Conservation (phyloP, 2,888 invertebrate species). For the Cheilosia grossa region DNA sequence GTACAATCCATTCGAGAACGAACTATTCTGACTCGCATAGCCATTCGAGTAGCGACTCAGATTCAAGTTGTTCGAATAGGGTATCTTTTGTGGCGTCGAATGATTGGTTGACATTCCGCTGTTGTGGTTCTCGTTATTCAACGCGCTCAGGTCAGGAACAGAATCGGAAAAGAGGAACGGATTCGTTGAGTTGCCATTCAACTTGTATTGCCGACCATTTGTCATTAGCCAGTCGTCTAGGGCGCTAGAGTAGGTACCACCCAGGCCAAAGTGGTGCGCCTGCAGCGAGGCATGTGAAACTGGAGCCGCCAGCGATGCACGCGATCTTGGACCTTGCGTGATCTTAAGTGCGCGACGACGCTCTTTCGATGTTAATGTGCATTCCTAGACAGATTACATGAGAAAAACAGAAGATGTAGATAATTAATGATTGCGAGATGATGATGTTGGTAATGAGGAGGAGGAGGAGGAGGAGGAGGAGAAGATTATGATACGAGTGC, state of each 20-base stretch:
- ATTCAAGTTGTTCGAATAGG: conserved; percentile 80
- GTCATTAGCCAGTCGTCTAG: conserved; percentile 85
- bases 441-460: conserved; percentile 4
- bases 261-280: conserved; percentile 81
- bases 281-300: conserved; percentile 82
- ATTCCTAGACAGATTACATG: conserved; percentile 83
- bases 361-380: conserved; percentile 87
- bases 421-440: conserved; percentile 62
- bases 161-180: conserved; percentile 83
- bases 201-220: conserved; percentile 78
- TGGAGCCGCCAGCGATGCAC: conserved; percentile 83
- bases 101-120: conserved; percentile 82
- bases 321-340: conserved; percentile 82
- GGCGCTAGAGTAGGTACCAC: conserved; percentile 84
- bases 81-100: conserved; percentile 82
- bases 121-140: conserved; percentile 82
- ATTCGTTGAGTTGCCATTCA: conserved; percentile 81
- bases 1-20: conserved; percentile 81
- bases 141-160: conserved; percentile 82
- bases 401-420: conserved; percentile 56
- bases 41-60: conserved; percentile 81
- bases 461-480: conserved; percentile 26
- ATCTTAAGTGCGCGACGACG: conserved; percentile 85
- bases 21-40: conserved; percentile 81
- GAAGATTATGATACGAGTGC: conserved; percentile 34